phyloP scores from a whole-genome alignment of 2,797 vertebrate species.

The Poecilia picta region DNA sequence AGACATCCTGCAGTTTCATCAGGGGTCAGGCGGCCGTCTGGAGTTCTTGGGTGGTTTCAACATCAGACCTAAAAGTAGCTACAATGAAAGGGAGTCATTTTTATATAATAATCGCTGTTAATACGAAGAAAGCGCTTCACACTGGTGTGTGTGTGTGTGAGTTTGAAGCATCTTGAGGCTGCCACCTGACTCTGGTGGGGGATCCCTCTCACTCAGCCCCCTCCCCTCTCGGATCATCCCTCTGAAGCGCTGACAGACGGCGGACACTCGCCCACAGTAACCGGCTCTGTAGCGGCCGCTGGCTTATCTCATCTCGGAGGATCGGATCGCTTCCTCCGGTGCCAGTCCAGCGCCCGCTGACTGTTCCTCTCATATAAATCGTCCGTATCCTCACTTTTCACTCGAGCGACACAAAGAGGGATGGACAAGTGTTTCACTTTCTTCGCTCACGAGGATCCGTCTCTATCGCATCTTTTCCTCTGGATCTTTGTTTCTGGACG shows the following conservation, averaged over 20 bases:
- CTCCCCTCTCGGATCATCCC: constrained; percentile 20
- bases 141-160: not conserved
- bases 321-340: constrained; percentile 25
- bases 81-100: not conserved
- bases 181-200: constrained; percentile 37
- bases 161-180: constrained; percentile 19
- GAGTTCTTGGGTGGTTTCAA: not conserved
- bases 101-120: not conserved
- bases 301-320: constrained; percentile 51
- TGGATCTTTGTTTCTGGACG: constrained; percentile 60
- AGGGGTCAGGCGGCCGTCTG: not conserved
- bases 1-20: constrained; percentile 9
- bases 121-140: too few relatives aligned
- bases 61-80: not conserved
- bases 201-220: constrained; percentile 21
- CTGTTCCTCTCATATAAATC: constrained; percentile 19
- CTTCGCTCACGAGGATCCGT: constrained; percentile 33
- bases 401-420: constrained; percentile 7
- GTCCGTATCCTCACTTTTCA: constrained; percentile 21
- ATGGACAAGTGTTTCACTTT: constrained; percentile 57
- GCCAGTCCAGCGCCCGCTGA: constrained; percentile 28
- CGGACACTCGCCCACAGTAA: constrained; percentile 43
- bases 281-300: constrained; percentile 38
- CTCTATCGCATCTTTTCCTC: constrained; percentile 33
- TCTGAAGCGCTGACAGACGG: constrained; percentile 37